A percentile compares a stretch with the other conserved stretches of the same genome.
phyloP scores from a whole-genome alignment of 53 echinoderm and acorn worm species.

The Holothuria leucospilota region DNA sequence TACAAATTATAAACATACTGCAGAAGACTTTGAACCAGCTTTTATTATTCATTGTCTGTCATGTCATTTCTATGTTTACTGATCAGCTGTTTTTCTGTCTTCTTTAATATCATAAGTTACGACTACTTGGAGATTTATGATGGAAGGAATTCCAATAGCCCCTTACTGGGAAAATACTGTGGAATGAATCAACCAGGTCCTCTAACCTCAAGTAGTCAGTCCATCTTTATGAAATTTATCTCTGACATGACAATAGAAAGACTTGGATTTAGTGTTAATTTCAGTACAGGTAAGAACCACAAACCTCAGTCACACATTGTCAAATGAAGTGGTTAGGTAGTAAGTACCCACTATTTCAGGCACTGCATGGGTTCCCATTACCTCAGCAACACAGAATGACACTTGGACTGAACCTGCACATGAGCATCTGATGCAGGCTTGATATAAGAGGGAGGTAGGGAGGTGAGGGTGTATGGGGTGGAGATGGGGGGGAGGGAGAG shows the following conservation, averaged over 20 bases:
- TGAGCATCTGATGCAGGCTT: too few species aligned
- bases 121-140: constrained; percentile 95
- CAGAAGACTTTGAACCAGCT: too few species aligned
- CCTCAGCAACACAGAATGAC: too few species aligned
- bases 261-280: constrained; percentile 93
- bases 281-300: constrained; percentile 77
- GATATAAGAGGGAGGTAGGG: too few species aligned
- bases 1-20: too few species aligned
- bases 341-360: too few species aligned
- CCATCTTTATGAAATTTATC: constrained; percentile 78
- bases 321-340: too few species aligned
- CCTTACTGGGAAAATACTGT: constrained; percentile 82
- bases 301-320: neutral
- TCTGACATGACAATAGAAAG: constrained; percentile 88
- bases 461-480: too few species aligned
- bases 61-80: neutral
- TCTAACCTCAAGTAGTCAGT: constrained; percentile 82
- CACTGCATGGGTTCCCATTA: too few species aligned
- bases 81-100: neutral
- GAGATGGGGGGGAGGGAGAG: too few species aligned
- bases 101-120: constrained; percentile 61
- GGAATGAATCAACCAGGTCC: constrained; percentile 81
- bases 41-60: neutral
- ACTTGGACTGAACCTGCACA: too few species aligned
- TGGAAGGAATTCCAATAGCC: constrained; percentile 69